These are phyloP conservation scores for Romanomermis culicivorax DNA, from an alignment of 2,888 invertebrate genomes.

Conservation along the genomic window DNA sequence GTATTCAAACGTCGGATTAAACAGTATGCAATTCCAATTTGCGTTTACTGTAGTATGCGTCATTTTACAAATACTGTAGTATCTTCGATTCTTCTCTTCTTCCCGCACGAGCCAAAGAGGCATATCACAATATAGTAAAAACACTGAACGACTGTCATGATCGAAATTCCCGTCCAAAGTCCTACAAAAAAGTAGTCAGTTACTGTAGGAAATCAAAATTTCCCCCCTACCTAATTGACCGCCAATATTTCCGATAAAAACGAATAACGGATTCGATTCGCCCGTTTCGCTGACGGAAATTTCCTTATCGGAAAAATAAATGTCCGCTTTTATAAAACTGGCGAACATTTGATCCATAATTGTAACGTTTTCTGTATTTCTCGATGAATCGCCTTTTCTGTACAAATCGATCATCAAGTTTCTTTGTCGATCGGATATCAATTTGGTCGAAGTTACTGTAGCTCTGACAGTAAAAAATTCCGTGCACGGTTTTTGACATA, in stretches of 20 bases:
- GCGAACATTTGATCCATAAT: background rate
- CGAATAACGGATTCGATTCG: background rate
- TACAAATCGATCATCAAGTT: background rate
- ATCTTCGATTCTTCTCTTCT: too few relatives aligned
- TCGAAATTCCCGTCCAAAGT: background rate
- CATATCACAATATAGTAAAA: background rate
- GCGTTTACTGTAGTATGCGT: too few relatives aligned
- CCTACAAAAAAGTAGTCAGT: too few relatives aligned
- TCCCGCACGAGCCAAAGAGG: too few relatives aligned
- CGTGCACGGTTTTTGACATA: background rate
- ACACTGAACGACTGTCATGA: background rate
- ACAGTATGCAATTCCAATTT: too few relatives aligned
- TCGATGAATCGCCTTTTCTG: too few relatives aligned
- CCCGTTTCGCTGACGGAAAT: background rate
- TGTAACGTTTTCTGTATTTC: too few relatives aligned
- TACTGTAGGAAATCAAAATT: too few relatives aligned
- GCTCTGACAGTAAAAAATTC: background rate
- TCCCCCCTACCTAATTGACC: background rate
- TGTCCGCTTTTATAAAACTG: background rate
- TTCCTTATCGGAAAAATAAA: background rate
- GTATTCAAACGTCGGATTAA: too few relatives aligned
- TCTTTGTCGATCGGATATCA: background rate
- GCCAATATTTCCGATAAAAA: background rate
- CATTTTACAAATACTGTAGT: too few relatives aligned
- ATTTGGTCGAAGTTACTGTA: background rate